Evolutionary conservation across 2,888 invertebrate species (phyloP).

Genomic region (Quadroppia sp.): DNA sequence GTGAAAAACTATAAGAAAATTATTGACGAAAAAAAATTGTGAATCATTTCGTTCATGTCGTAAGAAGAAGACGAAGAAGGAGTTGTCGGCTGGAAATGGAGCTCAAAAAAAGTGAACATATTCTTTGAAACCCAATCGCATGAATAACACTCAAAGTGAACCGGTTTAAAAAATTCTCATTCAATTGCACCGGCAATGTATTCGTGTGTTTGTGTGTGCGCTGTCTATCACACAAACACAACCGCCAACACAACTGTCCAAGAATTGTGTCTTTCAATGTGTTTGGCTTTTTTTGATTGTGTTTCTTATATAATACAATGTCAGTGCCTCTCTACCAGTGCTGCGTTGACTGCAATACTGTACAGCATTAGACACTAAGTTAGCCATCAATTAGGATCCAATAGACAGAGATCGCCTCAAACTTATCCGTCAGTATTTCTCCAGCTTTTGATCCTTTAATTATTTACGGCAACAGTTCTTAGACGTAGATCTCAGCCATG

Average conservation of each 20-base stretch:
- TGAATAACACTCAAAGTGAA: neutral
- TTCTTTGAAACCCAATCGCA: neutral
- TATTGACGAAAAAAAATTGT: neutral
- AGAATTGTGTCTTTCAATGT: neutral
- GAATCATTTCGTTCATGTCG: neutral
- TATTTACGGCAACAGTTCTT: conserved; percentile 27
- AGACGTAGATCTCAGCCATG: neutral
- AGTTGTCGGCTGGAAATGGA: neutral
- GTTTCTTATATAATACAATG: too few species aligned
- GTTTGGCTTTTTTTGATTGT: neutral
- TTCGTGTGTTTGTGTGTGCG: neutral
- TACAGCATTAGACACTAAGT: conserved; percentile 21
- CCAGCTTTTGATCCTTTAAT: conserved; percentile 18
- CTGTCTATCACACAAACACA: neutral
- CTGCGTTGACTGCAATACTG: neutral
- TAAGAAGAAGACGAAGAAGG: neutral
- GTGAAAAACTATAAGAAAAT: neutral
- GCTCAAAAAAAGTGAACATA: neutral
- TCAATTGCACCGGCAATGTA: too few species aligned
- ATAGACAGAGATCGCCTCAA: conserved; percentile 22
- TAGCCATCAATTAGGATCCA: conserved; percentile 27
- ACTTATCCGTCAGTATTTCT: conserved; percentile 10
- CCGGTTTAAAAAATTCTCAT: too few species aligned
- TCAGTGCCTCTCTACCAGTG: too few species aligned
- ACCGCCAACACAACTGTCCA: neutral